Base-by-base conservation (phyloP, 2,888 invertebrate genomes). In the Cheilosia grossa region DNA sequence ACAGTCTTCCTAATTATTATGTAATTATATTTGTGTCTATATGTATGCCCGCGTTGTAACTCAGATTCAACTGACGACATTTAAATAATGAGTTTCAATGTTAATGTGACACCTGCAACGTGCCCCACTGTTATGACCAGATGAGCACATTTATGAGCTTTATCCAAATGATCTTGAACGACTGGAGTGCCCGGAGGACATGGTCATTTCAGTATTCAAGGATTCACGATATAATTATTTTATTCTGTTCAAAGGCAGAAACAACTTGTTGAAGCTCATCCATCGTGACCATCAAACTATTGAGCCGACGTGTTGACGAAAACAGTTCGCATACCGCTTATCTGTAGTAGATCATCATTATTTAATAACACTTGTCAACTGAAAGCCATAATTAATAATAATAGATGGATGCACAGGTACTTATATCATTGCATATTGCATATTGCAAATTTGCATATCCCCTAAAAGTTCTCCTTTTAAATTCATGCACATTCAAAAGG, bases 51-150 rank as follows among this genome's bases (percentile, higher is more conserved):
- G 33, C 10, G 10, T 37, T 37, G 10, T 37, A 37, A 37, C 10
- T 37, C 13, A 37, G 13, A 37, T 59, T 64, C 53, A 10, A 49
- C 63, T 44, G 78, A 67, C 42, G 72, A 54, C 75, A 75, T 58
- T 67, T 78, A 78, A 82, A 58, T 82, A 67, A 82, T 78, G 72
- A 67, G 61, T 42, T 73, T 63, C 51, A 51, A 78, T 78, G 67
- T 56, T 56, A 21, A 63, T 73, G 51, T 78, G 78, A 82, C 82
- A 77, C 72, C 42, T 66, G 72, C 78, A 69, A 63, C 73, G 37
- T 73, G 72, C 67, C 63, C 37, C 73, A 63, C 67, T 63, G 61
- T 44, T 59, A 56, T 66, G 51, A 67, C 78, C 82, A 51, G 66
- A 78, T 64, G 30, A 6, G 6, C 27, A 27, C 27, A 27, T 27